phyloP scores from a whole-genome alignment of 2,797 vertebrate species.

The Petrocephalus sullivani region DNA sequence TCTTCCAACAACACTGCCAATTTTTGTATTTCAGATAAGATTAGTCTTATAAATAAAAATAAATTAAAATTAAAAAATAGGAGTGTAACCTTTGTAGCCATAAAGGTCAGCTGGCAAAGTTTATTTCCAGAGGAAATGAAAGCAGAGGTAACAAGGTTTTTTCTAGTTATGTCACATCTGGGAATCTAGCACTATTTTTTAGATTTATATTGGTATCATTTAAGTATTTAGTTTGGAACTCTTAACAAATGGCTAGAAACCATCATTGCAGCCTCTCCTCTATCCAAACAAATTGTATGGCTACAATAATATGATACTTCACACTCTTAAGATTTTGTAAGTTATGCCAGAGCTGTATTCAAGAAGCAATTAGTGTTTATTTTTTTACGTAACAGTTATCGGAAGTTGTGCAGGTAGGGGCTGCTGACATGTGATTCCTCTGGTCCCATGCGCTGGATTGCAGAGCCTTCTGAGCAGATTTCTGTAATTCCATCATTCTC shows the following conservation, averaged over 20 bases:
- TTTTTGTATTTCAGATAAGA: not conserved
- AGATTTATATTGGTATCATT: not conserved
- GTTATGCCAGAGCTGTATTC: not conserved
- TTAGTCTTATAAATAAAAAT: conserved; percentile 12
- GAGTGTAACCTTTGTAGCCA: not conserved
- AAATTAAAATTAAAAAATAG: not conserved
- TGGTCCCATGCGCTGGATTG: not conserved
- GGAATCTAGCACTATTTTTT: not conserved
- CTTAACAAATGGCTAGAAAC: not conserved
- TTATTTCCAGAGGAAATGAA: conserved; percentile 37
- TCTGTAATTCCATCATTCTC: not conserved
- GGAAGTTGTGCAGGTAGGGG: not conserved
- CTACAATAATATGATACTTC: not conserved
- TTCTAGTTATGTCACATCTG: not conserved
- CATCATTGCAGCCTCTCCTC: not conserved
- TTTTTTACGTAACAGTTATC: too few species aligned
- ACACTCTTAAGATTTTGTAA: not conserved
- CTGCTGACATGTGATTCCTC: not conserved
- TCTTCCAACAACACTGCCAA: not conserved
- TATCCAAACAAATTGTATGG: not conserved
- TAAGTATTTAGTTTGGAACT: not conserved
- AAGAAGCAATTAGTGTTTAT: not conserved
- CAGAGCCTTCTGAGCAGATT: not conserved
- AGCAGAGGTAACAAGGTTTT: not conserved
- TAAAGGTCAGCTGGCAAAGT: conserved; percentile 12